Evolutionary conservation across 35 echinoderm and acorn worm genomes (phyloP).

Genomic region (Anneissia japonica): DNA sequence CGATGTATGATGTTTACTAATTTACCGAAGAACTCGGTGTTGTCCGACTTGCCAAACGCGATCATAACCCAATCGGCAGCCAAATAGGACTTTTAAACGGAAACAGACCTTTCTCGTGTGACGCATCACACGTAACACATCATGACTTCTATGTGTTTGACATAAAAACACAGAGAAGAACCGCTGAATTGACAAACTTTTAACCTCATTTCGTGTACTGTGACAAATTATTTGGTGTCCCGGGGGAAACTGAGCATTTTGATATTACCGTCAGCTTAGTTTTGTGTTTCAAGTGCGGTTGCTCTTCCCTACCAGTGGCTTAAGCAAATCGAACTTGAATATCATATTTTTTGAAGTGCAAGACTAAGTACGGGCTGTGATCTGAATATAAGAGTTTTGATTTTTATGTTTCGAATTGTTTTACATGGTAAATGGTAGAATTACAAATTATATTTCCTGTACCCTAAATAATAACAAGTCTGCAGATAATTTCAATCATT

Average conservation of each 20-base stretch:
- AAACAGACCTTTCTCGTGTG: not conserved
- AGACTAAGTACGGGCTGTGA: too few species aligned
- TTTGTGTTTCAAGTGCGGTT: not conserved
- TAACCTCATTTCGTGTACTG: not conserved
- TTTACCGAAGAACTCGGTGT: not conserved
- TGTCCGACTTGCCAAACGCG: not conserved
- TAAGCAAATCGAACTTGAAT: too few species aligned
- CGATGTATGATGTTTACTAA: not conserved
- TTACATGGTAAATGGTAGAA: too few species aligned
- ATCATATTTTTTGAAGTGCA: too few species aligned
- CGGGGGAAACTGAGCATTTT: not conserved
- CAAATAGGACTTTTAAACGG: not conserved
- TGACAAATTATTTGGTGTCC: not conserved
- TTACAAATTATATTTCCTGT: too few species aligned
- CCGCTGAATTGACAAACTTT: not conserved
- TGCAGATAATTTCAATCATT: too few species aligned
- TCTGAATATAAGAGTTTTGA: too few species aligned
- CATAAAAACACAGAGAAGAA: not conserved
- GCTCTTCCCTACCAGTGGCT: not conserved
- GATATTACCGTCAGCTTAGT: not conserved
- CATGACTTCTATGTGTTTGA: not conserved
- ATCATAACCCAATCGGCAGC: not conserved
- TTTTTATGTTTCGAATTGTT: too few species aligned
- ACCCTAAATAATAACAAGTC: too few species aligned
- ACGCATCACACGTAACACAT: not conserved